Evolutionary conservation across 2,888 invertebrate genomes (phyloP).

Genomic region (Steinernema hermaphroditum): DNA sequence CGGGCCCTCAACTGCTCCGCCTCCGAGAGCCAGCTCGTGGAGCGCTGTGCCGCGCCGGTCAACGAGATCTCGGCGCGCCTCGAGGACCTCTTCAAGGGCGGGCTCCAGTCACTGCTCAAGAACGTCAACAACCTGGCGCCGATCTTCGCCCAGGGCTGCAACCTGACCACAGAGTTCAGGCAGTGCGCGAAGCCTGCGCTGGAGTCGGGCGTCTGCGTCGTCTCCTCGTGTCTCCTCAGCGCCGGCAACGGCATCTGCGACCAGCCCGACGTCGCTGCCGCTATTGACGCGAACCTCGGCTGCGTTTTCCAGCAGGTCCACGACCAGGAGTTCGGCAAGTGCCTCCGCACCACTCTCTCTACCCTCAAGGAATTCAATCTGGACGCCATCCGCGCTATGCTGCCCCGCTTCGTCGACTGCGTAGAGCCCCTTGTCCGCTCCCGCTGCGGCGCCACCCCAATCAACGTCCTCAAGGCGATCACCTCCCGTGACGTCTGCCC

Average conservation of each 20-base stretch:
- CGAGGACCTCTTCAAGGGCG: constrained; percentile 49
- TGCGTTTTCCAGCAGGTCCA: constrained; percentile 56
- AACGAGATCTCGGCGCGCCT: constrained; percentile 51
- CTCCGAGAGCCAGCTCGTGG: constrained; percentile 59
- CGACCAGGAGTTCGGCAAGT: constrained; percentile 62
- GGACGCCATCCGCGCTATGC: constrained; percentile 50
- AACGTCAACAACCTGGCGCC: constrained; percentile 63
- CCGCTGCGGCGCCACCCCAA: constrained; percentile 60
- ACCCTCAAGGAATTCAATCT: constrained; percentile 61
- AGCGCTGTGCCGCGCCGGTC: constrained; percentile 62
- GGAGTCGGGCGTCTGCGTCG: constrained; percentile 45
- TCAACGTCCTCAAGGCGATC: constrained; percentile 49
- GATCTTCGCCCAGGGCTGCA: constrained; percentile 62
- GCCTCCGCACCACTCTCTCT: constrained; percentile 59
- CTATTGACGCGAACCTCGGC: constrained; percentile 60
- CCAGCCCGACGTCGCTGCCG: constrained; percentile 57
- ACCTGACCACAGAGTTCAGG: constrained; percentile 52
- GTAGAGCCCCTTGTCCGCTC: constrained; percentile 57
- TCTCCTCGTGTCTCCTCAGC: constrained; percentile 59
- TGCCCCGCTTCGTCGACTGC: constrained; percentile 62
- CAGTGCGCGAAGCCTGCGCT: constrained; percentile 39
- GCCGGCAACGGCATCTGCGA: constrained; percentile 61
- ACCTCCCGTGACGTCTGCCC: constrained; percentile 44
- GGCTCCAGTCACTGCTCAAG: constrained; percentile 58
- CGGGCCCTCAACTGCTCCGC: constrained; percentile 56